Evolutionary conservation across 2,797 vertebrate genomes (phyloP), one percentile per base, ranked within the genome.

Genomic region (Xerus rutilus): DNA sequence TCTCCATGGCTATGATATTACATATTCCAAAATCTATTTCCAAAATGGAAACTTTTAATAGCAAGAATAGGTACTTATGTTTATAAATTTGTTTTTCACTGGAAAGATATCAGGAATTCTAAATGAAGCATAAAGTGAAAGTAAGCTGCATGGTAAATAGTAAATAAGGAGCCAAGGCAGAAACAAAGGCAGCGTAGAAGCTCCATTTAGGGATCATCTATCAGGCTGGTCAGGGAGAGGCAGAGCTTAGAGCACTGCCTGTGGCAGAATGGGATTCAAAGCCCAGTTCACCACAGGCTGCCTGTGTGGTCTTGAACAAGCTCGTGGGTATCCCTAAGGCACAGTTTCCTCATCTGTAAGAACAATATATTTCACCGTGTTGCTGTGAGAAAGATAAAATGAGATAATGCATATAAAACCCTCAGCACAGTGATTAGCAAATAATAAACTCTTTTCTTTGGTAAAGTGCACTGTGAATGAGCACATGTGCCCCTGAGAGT

Each of bases 11-110:
- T 62, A 81, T 89, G 49, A 67, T 59, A 83, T 35, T 62, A 86
- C 35, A 86, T 84, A 73, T 23, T 57, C 65, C 86, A 89, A 94
- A 74, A 47, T 32, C 54, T 88, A 57, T 72, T 85, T 87, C 65
- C 82, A 83, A 83, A 86, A 67, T 10, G 93, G 49, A 90, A 93
- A 87, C 28, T 7, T 78, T 23, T 73, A 73, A 86, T 35, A 81
- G 64, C 30, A 30, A 73, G 45, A 67, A 57, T 13, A 25, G 17
- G 64, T 47, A 59, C 57, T 67, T 87, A 59, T 39, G 39, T 81
- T 62, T 65, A 70, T 11, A 72, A 35, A 69, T n/a, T 69, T 91
- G 14, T 32, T 96, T 82, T 91, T 70, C 57, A 86, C 17, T n/a
- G 13, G 45, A 59, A 84, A 45, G 35, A 83, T 59, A 78, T 25